A percentile compares a stretch with the other conserved stretches of the same genome.
Conservation (phyloP, 2,797 vertebrate species). For the Carcharodon carcharias region DNA sequence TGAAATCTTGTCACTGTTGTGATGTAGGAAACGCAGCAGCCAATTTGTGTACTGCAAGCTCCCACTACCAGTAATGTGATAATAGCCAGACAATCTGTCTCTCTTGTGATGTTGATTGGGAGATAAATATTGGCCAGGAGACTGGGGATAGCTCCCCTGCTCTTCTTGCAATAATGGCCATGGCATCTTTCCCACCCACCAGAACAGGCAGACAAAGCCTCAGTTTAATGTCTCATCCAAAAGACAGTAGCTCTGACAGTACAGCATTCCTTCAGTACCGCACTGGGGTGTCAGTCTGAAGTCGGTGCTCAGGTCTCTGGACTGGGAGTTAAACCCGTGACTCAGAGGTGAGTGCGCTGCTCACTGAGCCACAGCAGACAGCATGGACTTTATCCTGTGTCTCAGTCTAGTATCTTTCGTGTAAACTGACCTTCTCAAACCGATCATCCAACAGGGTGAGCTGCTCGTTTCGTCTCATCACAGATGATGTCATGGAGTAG, state of each 20-base stretch:
- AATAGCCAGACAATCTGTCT: too few relatives aligned
- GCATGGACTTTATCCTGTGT: background rate
- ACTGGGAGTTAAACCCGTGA: background rate
- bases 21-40: background rate
- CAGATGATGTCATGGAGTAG: constrained; percentile 85
- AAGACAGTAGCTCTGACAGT: background rate
- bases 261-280: background rate
- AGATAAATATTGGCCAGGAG: background rate
- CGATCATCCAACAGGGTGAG: constrained; percentile 84
- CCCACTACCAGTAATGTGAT: too few relatives aligned
- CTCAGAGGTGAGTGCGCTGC: background rate
- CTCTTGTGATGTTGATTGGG: background rate
- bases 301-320: too few relatives aligned
- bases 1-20: background rate
- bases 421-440: constrained; percentile 77
- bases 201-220: background rate
- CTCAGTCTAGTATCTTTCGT: background rate
- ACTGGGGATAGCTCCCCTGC: background rate
- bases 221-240: background rate
- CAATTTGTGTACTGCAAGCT: background rate
- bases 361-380: background rate
- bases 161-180: background rate
- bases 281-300: background rate
- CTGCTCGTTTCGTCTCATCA: constrained; percentile 90
- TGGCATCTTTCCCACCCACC: background rate